These are phyloP conservation scores for Microlaimidae sp. DNA, from an alignment of 2,888 invertebrate species.

Conservation along the genomic window DNA sequence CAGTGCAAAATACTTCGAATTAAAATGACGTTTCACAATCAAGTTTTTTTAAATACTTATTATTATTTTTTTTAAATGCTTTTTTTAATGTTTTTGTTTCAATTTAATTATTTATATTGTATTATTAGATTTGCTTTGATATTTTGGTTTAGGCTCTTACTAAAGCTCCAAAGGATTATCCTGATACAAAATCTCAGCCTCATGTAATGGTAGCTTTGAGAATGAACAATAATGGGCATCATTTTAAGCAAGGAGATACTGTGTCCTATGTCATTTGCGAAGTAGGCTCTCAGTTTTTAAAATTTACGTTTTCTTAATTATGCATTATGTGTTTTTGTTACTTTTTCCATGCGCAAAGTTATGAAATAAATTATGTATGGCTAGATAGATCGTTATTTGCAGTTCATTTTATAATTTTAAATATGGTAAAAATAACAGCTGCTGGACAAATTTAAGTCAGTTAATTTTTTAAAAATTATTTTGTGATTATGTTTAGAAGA, in stretches of 20 bases:
- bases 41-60: too few relatives aligned
- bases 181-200: slow-evolving; percentile 59
- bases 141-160: slow-evolving; percentile 53
- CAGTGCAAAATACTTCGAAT: too few relatives aligned
- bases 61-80: too few relatives aligned
- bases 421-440: too few relatives aligned
- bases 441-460: not conserved
- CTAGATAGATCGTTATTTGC: too few relatives aligned
- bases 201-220: slow-evolving; percentile 83
- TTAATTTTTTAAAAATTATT: slow-evolving; percentile 10
- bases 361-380: too few relatives aligned
- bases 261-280: slow-evolving; percentile 87
- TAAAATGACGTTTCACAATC: not conserved
- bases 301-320: slow-evolving; percentile 6
- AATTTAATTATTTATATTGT: slow-evolving; percentile 1
- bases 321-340: not conserved
- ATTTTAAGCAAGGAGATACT: slow-evolving; percentile 79
- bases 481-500: too few relatives aligned
- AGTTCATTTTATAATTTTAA: too few relatives aligned
- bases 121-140: not conserved
- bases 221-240: slow-evolving; percentile 48
- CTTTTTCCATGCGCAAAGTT: too few relatives aligned
- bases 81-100: too few relatives aligned
- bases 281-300: too few relatives aligned
- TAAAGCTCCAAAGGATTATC: slow-evolving; percentile 78